Conservation (phyloP, 1,140 invertebrate species). For the Drosophila melanica region DNA sequence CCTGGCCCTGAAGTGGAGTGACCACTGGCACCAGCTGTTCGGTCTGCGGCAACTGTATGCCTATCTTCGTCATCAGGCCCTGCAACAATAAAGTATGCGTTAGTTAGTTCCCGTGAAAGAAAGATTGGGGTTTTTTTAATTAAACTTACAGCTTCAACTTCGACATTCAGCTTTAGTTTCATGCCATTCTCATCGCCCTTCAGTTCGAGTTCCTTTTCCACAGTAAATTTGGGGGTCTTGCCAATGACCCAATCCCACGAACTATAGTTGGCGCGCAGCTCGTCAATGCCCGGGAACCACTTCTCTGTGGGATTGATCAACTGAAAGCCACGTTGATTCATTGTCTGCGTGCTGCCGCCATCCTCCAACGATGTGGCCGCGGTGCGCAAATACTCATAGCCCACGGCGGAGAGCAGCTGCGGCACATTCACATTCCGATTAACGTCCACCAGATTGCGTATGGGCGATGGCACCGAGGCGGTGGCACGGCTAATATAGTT, state of each 20-base stretch:
- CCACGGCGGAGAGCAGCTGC: conserved; percentile 89
- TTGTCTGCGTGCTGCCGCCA: conserved; percentile 87
- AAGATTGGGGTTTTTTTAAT: not conserved
- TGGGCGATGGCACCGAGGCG: conserved; percentile 90
- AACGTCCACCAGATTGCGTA: conserved; percentile 91
- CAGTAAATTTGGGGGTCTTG: conserved; percentile 93
- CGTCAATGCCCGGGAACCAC: conserved; percentile 92
- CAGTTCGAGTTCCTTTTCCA: conserved; percentile 84
- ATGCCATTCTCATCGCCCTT: conserved; percentile 70
- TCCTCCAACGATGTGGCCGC: conserved; percentile 87
- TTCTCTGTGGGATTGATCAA: conserved; percentile 93
- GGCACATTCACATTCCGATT: conserved; percentile 89
- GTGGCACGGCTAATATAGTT: conserved; percentile 92
- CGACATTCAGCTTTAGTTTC: conserved; percentile 72
- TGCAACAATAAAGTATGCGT: conserved; percentile 18
- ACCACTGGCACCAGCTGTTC: conserved; percentile 77
- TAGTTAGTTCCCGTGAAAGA: not conserved
- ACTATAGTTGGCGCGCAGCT: conserved; percentile 87
- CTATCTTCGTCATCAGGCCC: conserved; percentile 77
- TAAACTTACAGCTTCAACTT: conserved; percentile 72
- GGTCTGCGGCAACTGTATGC: conserved; percentile 65
- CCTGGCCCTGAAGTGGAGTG: conserved; percentile 68
- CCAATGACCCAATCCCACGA: conserved; percentile 96
- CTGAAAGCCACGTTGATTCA: conserved; percentile 91
- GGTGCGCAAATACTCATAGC: conserved; percentile 92